Evolutionary conservation across 2,888 invertebrate species (phyloP).

Genomic region (Lapara coniferarum): DNA sequence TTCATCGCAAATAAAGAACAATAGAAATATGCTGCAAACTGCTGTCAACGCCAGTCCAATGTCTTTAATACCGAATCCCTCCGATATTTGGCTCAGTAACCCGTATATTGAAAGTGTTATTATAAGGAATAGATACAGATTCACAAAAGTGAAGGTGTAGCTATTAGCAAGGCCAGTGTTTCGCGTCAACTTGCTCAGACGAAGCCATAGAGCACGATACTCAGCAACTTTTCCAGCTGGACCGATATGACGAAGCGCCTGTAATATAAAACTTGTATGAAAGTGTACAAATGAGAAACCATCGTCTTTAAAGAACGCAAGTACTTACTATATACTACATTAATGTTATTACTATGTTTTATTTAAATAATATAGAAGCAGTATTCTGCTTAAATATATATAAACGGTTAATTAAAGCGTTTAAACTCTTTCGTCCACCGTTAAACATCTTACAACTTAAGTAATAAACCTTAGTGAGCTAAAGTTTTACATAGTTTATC

Average conservation of each 20-base stretch:
- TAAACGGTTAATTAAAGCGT: neutral
- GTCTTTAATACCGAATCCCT: conserved; percentile 88
- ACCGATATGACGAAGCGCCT: conserved; percentile 87
- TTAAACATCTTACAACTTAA: conserved; percentile 3
- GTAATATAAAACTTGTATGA: conserved; percentile 33
- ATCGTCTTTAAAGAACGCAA: no score
- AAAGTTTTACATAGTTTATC: conserved; percentile 17
- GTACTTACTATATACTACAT: no score
- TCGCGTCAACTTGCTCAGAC: conserved; percentile 86
- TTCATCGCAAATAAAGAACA: conserved; percentile 90
- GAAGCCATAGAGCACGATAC: conserved; percentile 88
- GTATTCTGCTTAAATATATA: neutral
- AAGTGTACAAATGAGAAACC: no score
- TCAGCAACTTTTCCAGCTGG: conserved; percentile 88
- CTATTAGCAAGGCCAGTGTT: conserved; percentile 87
- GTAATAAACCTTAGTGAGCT: conserved; percentile 19
- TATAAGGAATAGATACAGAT: conserved; percentile 87
- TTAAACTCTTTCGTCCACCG: neutral
- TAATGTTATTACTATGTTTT: no score
- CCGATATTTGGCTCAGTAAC: conserved; percentile 88
- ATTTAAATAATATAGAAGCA: no score
- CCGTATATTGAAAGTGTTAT: conserved; percentile 90
- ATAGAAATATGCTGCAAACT: conserved; percentile 84
- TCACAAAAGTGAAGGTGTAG: conserved; percentile 87
- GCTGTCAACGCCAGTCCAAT: conserved; percentile 88